Percentiles rank a stretch among this genome's conserved stretches.
These are phyloP conservation scores for Gulo gulo DNA, from an alignment of 2,113 vertebrate species.

Conservation along the genomic window DNA sequence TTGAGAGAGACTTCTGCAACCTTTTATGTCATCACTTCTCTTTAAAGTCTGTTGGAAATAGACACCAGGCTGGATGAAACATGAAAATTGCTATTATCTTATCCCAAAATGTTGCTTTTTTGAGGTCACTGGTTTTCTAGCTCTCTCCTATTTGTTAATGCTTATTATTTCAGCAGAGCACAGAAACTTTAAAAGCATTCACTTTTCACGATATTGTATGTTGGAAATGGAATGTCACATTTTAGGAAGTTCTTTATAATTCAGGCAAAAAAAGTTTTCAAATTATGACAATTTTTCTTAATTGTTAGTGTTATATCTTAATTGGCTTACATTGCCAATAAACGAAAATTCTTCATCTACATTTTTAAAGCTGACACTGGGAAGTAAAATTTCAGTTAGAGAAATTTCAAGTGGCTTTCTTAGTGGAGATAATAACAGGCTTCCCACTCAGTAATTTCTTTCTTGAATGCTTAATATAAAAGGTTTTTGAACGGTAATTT, in stretches of 20 bases:
- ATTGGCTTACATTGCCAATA: slow-evolving; percentile 49
- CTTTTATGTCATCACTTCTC: neutral
- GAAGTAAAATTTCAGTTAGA: slow-evolving; percentile 53
- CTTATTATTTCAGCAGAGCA: neutral
- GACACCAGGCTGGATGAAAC: neutral
- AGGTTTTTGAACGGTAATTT: slow-evolving; percentile 49
- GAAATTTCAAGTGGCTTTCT: slow-evolving; percentile 69
- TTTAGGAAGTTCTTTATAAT: slow-evolving; percentile 47
- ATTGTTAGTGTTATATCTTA: slow-evolving; percentile 62
- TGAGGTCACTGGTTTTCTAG: neutral
- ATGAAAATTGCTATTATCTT: neutral
- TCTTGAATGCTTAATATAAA: slow-evolving; percentile 63
- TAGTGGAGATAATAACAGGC: slow-evolving; percentile 68
- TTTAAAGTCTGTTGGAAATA: neutral
- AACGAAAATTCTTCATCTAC: slow-evolving; percentile 54
- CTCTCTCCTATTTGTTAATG: neutral
- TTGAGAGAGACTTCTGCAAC: neutral
- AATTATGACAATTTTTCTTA: slow-evolving; percentile 48
- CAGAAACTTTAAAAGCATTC: neutral
- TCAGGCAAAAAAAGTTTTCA: slow-evolving; percentile 25
- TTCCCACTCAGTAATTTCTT: slow-evolving; percentile 70
- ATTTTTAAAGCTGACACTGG: slow-evolving; percentile 46
- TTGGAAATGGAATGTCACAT: neutral
- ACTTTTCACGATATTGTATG: neutral
- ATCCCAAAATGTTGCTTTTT: neutral